A percentile compares a stretch with the other conserved stretches of the same genome.
Conservation (phyloP, 2,113 vertebrate genomes). For the Perca schrenkii region DNA sequence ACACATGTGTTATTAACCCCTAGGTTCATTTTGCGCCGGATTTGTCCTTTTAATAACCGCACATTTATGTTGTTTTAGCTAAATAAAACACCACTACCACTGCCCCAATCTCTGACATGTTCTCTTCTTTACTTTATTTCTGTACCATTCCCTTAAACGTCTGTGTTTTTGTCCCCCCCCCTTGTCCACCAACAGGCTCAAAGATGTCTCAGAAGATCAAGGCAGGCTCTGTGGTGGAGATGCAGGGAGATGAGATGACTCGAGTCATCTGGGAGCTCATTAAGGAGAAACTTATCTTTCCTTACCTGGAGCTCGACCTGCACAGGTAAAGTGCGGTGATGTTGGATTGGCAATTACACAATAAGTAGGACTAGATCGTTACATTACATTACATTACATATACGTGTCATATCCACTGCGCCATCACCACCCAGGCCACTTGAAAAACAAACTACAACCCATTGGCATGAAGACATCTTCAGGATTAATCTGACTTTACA, state of each 20-base stretch:
- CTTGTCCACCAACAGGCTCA: constrained; percentile 72
- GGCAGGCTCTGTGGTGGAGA: constrained; percentile 96
- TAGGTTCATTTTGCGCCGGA: too few relatives aligned
- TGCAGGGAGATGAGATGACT: constrained; percentile 99
- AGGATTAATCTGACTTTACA: not conserved
- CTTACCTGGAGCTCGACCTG: constrained; percentile 94
- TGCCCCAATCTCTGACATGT: not conserved
- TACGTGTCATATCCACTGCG: too few relatives aligned
- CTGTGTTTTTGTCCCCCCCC: not conserved
- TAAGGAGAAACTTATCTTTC: constrained; percentile 97
- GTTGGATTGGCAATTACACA: not conserved
- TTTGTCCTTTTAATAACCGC: too few relatives aligned
- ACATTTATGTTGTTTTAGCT: not conserved
- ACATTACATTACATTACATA: too few relatives aligned
- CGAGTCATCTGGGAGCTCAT: constrained; percentile 98
- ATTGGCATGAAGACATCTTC: not conserved
- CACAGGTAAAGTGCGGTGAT: constrained; percentile 88
- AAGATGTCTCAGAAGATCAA: constrained; percentile 94
- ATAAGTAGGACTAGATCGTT: not conserved
- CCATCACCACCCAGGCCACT: not conserved
- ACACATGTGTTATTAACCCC: too few relatives aligned
- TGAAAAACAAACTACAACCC: not conserved
- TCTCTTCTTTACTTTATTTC: not conserved
- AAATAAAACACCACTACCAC: not conserved
- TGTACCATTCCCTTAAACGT: not conserved